Conservation (phyloP, 2,888 invertebrate genomes). For the Melipona bicolor region DNA sequence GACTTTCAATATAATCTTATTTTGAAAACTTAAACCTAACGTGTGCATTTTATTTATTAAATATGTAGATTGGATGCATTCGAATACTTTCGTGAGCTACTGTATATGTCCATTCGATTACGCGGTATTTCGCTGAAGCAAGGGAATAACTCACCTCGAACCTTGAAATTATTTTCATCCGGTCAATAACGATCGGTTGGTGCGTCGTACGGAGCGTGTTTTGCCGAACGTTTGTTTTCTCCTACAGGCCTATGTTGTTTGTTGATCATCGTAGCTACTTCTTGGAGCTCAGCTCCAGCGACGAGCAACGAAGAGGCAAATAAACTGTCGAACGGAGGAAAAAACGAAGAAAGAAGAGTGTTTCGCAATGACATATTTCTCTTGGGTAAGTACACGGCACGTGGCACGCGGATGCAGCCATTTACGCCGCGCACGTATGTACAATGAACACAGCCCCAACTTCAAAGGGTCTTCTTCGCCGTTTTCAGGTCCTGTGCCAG, state of each 20-base stretch:
- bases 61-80: too few species aligned
- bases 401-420: conserved; percentile 40
- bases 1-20: too few species aligned
- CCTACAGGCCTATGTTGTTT: neutral
- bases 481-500: conserved; percentile 21
- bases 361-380: conserved; percentile 41
- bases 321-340: neutral
- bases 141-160: conserved; percentile 23
- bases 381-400: conserved; percentile 47
- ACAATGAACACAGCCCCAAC: conserved; percentile 17
- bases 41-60: too few species aligned
- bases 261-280: conserved; percentile 43
- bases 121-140: neutral
- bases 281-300: conserved; percentile 51
- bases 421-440: conserved; percentile 39
- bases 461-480: conserved; percentile 11
- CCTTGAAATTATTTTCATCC: conserved; percentile 61
- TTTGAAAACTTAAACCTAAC: too few species aligned
- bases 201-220: conserved; percentile 5
- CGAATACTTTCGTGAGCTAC: too few species aligned
- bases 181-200: conserved; percentile 48
- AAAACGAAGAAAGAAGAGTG: conserved; percentile 13
- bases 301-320: conserved; percentile 19
- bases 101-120: neutral
- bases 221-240: conserved; percentile 34